Base-by-base conservation (phyloP, 1,140 invertebrate species). In the Brachionus manjavacas region DNA sequence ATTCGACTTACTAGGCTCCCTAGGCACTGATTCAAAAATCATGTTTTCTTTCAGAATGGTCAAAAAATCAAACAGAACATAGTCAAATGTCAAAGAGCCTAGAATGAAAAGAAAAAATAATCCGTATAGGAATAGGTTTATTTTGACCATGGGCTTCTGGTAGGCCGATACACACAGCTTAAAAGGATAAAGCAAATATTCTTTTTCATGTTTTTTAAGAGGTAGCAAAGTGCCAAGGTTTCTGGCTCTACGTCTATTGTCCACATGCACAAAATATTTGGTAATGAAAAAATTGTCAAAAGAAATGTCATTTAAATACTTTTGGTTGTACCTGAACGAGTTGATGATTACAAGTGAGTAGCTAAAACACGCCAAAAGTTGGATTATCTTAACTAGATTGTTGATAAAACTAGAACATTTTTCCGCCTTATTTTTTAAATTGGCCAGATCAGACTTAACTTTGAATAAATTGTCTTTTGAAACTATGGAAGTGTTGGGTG, bases 281-380 rank as follows among this genome's bases (percentile, higher is more conserved):
- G 72, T 76, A 52, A 76, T 76, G 23, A 20, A 49, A 49, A 76
- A 76, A 49, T 76, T 76, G 41, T 76, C 72, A 49, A 49, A 49
- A 4, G 41, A 46, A 46, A 76, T 49, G 41, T 76, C 72, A 35
- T 28, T 76, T 76, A 49, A 76, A 49, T 76, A 76, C 25, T 76
- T 76, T 20, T 25, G 20, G 31, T 76, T 25, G 46, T 76, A 76
- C 1, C 20, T 23, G 25, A 49, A 76, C 4, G 72, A 76, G 14
- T 49, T 76, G 23, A 76, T 14, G 20, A 76, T 14, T 28, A 49
- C 72, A 6, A 76, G 41, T 11, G 72, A 49, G 23, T 76, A 76
- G 31, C 72, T 76, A 12, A 76, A 49, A 14, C 46, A 25, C 12
- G 72, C 72, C 11, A 76, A 49, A 8, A 76, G 25, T 76, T 76